phyloP scores from a whole-genome alignment of 2,888 invertebrate species.

The Netelia inedita region DNA sequence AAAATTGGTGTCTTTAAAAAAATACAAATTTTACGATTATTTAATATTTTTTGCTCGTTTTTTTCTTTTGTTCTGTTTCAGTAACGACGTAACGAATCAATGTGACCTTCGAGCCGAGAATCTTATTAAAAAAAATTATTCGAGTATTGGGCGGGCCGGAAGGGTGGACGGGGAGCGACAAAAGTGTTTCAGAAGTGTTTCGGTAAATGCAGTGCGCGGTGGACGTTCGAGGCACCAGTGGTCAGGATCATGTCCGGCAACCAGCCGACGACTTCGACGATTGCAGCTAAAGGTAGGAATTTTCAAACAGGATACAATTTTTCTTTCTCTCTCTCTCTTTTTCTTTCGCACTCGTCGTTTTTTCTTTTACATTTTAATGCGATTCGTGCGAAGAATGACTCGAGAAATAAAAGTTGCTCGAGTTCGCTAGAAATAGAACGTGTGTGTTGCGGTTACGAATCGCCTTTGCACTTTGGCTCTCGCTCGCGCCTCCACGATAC shows the following conservation, averaged over 20 bases:
- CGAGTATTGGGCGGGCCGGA: conserved; percentile 45
- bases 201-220: conserved; percentile 78
- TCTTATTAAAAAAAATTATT: conserved; percentile 47
- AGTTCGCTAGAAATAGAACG: conserved; percentile 59
- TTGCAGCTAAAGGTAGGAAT: conserved; percentile 74
- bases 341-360: conserved; percentile 16
- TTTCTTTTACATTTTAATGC: neutral
- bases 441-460: conserved; percentile 43
- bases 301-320: neutral
- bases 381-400: conserved; percentile 9
- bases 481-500: neutral
- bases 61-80: conserved; percentile 72
- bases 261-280: conserved; percentile 75
- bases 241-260: conserved; percentile 77
- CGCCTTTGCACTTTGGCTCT: conserved; percentile 63
- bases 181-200: conserved; percentile 33
- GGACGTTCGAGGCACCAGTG: conserved; percentile 75
- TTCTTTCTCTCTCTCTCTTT: neutral
- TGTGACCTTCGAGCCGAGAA: conserved; percentile 67
- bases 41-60: neutral
- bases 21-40: no score
- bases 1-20: no score
- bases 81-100: conserved; percentile 67
- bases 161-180: conserved; percentile 42
- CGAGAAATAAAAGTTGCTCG: conserved; percentile 7